Conservation (phyloP, 2,888 invertebrate species). For the Adelphocoris suturalis region DNA sequence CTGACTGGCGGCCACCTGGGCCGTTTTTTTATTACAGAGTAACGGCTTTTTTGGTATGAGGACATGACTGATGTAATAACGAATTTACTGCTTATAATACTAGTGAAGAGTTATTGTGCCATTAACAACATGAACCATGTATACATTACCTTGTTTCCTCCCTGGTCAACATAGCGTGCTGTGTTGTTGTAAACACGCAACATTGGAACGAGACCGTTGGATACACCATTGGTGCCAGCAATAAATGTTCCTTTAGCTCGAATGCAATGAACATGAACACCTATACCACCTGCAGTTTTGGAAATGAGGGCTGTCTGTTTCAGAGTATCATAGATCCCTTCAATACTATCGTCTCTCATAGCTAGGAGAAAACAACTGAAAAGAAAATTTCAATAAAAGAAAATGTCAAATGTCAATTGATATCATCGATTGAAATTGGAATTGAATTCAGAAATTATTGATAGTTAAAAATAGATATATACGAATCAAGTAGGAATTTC, state of each 20-base stretch:
- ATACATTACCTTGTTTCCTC: conserved; percentile 89
- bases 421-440: too few species aligned
- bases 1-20: too few species aligned
- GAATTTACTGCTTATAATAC: too few species aligned
- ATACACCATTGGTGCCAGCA: conserved; percentile 95
- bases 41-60: too few species aligned
- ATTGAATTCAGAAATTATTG: too few species aligned
- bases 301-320: conserved; percentile 97
- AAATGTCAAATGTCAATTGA: neutral
- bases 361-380: conserved; percentile 93
- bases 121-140: too few species aligned
- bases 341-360: conserved; percentile 96
- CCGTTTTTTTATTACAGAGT: too few species aligned
- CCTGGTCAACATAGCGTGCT: conserved; percentile 97
- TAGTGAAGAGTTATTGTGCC: too few species aligned
- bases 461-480: too few species aligned
- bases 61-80: too few species aligned
- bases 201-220: conserved; percentile 98
- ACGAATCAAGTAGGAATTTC: neutral
- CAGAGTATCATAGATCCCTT: conserved; percentile 95
- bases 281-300: conserved; percentile 98
- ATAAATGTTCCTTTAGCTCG: conserved; percentile 94
- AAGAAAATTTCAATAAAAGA: conserved; percentile 2
- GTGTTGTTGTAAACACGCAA: conserved; percentile 96
- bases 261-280: conserved; percentile 96